phyloP scores from a whole-genome alignment of 2,888 invertebrate genomes.

The Parnassius apollo region DNA sequence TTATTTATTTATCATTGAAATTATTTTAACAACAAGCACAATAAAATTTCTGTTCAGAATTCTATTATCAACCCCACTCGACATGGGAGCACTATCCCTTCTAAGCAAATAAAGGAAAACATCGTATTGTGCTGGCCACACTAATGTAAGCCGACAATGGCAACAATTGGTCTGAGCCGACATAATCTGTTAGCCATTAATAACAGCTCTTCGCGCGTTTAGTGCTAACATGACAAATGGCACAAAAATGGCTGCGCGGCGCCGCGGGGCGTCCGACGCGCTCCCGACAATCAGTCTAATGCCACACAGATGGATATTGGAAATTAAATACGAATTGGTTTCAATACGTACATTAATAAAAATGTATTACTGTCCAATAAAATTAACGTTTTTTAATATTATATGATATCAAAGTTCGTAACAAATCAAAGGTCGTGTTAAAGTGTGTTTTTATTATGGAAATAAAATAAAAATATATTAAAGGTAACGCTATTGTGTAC shows the following conservation, averaged over 20 bases:
- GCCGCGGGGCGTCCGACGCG: slow-evolving; percentile 56
- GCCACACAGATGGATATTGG: slow-evolving; percentile 46
- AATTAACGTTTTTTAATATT: too few relatives aligned
- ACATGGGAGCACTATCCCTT: slow-evolving; percentile 33
- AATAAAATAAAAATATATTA: too few relatives aligned
- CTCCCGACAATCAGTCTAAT: slow-evolving; percentile 53
- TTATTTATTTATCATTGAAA: background rate
- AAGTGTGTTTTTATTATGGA: too few relatives aligned
- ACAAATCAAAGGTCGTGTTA: too few relatives aligned
- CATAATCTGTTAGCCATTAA: slow-evolving; percentile 74
- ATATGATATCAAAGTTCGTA: too few relatives aligned
- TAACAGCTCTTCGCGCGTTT: slow-evolving; percentile 75
- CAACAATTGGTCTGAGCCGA: slow-evolving; percentile 57
- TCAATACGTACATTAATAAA: background rate
- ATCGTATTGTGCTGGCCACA: slow-evolving; percentile 29
- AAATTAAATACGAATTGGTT: slow-evolving; percentile 22
- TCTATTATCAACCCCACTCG: slow-evolving; percentile 18
- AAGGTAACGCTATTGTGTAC: too few relatives aligned
- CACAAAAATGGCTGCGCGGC: slow-evolving; percentile 51
- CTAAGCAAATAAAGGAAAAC: slow-evolving; percentile 40
- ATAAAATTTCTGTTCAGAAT: slow-evolving; percentile 17
- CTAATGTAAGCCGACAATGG: slow-evolving; percentile 45
- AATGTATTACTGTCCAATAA: background rate
- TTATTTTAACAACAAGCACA: slow-evolving; percentile 5
- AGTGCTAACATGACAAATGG: slow-evolving; percentile 79